Conservation (phyloP, 2,888 invertebrate genomes). For the Dermolepida albohirtum region DNA sequence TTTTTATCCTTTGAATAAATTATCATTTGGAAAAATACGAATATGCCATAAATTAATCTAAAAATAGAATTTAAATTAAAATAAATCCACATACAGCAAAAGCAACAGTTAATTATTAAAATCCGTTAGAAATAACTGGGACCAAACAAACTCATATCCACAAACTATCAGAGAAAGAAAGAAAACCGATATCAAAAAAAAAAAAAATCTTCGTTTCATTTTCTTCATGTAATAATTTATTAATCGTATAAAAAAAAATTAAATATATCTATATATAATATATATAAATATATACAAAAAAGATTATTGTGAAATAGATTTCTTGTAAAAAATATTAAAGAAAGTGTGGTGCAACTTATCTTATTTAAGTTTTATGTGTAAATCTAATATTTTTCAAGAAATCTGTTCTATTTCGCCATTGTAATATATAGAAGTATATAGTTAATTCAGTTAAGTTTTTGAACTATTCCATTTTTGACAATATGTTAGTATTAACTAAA, state of each 20-base stretch:
- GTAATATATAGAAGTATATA: slow-evolving; percentile 39
- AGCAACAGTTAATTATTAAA: slow-evolving; percentile 50
- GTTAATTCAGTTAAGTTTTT: slow-evolving; percentile 46
- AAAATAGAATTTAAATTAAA: slow-evolving; percentile 28
- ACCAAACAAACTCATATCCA: slow-evolving; percentile 66
- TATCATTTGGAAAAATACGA: slow-evolving; percentile 45
- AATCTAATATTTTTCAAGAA: slow-evolving; percentile 41
- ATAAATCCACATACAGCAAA: slow-evolving; percentile 33
- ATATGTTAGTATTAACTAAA: slow-evolving; percentile 62
- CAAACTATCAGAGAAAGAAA: slow-evolving; percentile 49
- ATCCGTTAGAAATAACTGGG: slow-evolving; percentile 61
- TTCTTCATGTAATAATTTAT: slow-evolving; percentile 45
- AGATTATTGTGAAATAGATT: slow-evolving; percentile 40
- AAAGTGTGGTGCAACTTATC: slow-evolving; percentile 41
- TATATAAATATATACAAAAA: slow-evolving; percentile 26
- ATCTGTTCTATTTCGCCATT: slow-evolving; percentile 44
- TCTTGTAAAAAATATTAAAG: slow-evolving; percentile 41
- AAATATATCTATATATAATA: slow-evolving; percentile 35
- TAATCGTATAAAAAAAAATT: slow-evolving; percentile 34
- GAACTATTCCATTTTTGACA: slow-evolving; percentile 66
- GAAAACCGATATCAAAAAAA: slow-evolving; percentile 44
- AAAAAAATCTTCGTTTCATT: slow-evolving; percentile 38
- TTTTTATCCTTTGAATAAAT: slow-evolving; percentile 32
- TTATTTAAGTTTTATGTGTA: slow-evolving; percentile 33
- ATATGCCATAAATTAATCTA: slow-evolving; percentile 59